Evolutionary conservation across 2,113 vertebrate genomes (phyloP).

Genomic region (Notarius lentiginosus): DNA sequence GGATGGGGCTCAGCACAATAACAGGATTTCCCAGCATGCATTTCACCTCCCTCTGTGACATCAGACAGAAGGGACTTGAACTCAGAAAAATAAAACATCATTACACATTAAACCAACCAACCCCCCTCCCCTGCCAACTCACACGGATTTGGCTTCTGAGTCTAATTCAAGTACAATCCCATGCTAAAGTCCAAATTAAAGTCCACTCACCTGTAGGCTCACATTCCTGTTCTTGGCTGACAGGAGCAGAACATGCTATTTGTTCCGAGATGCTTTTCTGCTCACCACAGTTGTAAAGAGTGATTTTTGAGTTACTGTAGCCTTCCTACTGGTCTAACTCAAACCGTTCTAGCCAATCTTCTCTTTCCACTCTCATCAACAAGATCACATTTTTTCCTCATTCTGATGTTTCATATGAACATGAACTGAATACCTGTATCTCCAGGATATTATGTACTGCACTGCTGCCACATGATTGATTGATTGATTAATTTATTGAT

Average conservation of each 20-base stretch:
- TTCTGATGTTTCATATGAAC: neutral
- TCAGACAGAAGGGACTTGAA: neutral
- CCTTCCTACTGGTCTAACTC: neutral
- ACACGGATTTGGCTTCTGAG: neutral
- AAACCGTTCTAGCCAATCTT: slow-evolving; percentile 29
- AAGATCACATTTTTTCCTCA: too few relatives aligned
- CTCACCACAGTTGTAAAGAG: neutral
- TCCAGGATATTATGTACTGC: neutral
- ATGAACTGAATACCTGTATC: neutral
- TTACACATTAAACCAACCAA: too few relatives aligned
- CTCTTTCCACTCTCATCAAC: neutral
- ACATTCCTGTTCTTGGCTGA: neutral
- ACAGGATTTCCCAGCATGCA: slow-evolving; percentile 22
- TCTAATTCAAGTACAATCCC: neutral
- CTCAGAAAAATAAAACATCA: neutral
- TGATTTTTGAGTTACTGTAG: neutral
- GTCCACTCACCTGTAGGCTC: too few relatives aligned
- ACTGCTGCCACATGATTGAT: neutral
- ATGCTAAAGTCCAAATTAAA: too few relatives aligned
- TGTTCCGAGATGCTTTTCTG: neutral
- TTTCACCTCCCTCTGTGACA: slow-evolving; percentile 17
- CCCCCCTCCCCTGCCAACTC: too few relatives aligned
- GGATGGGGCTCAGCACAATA: neutral
- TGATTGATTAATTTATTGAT: neutral
- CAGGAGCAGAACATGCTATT: neutral